Evolutionary conservation across 2,797 vertebrate species (phyloP), one percentile per base, ranked within the genome.

Genomic region (Smutsia temminckii): DNA sequence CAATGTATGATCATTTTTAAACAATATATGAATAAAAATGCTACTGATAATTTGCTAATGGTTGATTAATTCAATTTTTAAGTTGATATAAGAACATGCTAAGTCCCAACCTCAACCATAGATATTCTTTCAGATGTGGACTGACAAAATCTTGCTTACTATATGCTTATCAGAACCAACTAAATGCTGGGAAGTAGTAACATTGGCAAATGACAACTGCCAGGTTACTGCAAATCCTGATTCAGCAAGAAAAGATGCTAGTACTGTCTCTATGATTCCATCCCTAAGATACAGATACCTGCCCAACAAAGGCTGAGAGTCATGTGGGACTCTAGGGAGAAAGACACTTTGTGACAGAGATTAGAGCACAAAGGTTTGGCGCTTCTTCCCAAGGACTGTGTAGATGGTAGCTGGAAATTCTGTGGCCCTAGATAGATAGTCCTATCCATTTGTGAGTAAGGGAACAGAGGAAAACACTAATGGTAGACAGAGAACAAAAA

Each of bases 51-150:
- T 53, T 93, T 91, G 85, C 53, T 72, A 94, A 80, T 68, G 75
- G 37, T 17, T 94, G 55, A 89, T 0, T 75, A 93, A 90, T 85
- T 68, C 21, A 66, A 49, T 53, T 93, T 97, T 95, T 88, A 95
- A 78, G 57, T 72, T 79, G 29, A 74, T 66, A 84, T 27, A 55
- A 78, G 4, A 0, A 34, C 16, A 87, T 29, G 8, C 1, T 46
- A 87, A 92, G 21, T 74, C 49, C 46, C 37, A 94, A 81, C 17
- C 29, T 83, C 12, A 91, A 55, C 14, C 61, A 91, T 20, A 12
- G 46, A 14, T 55, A n/a, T 57, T 78, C 88, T 95, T 95, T 93
- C 87, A 84, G 49, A 85, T 57, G 37, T 40, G 27, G 12, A 88
- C 14, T 75, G 17, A 94, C 25, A 86, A 89, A 92, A 84, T 86